Percentiles rank a stretch among this genome's conserved stretches.
These are phyloP conservation scores for Poeciliopsis retropinna DNA, from an alignment of 2,113 vertebrate genomes.

Conservation along the genomic window DNA sequence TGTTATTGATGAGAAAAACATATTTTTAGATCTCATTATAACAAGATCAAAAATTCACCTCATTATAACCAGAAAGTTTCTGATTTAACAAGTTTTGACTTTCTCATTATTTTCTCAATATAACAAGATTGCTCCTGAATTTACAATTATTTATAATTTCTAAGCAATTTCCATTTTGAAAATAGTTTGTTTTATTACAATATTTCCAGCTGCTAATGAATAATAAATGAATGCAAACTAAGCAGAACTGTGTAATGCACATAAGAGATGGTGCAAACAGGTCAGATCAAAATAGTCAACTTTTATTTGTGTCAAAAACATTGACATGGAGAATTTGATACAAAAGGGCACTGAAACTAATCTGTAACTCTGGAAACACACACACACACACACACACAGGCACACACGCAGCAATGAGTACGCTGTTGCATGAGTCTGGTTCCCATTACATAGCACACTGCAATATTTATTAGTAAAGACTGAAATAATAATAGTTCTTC, in stretches of 20 bases:
- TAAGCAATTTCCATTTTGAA: too few species aligned
- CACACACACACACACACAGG: too few species aligned
- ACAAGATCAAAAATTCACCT: too few species aligned
- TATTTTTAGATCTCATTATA: too few species aligned
- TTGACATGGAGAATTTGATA: conserved; percentile 42
- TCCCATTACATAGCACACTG: conserved; percentile 21
- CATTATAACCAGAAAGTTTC: too few species aligned
- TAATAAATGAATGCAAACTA: neutral
- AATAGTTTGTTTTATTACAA: too few species aligned
- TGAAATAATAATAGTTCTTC: neutral
- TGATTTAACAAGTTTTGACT: too few species aligned
- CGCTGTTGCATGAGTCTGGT: neutral
- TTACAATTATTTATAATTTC: too few species aligned
- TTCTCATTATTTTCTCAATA: too few species aligned
- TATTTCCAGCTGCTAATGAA: too few species aligned
- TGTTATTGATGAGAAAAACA: too few species aligned
- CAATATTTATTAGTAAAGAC: conserved; percentile 17
- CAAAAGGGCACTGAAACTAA: conserved; percentile 47
- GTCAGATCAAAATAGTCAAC: conserved; percentile 51
- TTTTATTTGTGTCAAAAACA: conserved; percentile 60
- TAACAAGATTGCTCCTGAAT: too few species aligned
- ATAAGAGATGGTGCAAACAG: neutral
- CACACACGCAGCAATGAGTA: neutral
- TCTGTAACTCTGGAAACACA: neutral
- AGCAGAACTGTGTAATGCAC: neutral